Evolutionary conservation across 92 coral and sea anemone genomes (phyloP), one percentile per base, ranked within the genome.

Genomic region (Actinernus sp.): DNA sequence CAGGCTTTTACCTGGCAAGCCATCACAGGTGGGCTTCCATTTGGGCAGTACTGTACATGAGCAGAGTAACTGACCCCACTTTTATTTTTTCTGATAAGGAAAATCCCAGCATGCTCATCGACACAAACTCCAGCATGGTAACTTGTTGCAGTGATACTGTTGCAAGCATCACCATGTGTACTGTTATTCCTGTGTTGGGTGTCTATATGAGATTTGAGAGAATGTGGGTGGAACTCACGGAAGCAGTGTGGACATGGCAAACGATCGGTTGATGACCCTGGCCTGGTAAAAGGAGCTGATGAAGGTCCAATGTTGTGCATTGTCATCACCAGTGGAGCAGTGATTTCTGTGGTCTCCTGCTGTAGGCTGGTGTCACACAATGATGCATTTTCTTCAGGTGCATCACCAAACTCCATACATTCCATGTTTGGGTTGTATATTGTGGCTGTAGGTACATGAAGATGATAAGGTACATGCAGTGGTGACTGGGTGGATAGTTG

Each of bases 1-100:
- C 81, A 73, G 25, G 72, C 12, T 22, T 47, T 65, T 16, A 40
- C 55, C 49, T 67, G 71, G 65, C 82, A 75, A 12, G 12, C 29
- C 44, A 75, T 64, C 20, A 67, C 61, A 31, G 74, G 46, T 13
- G 82, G 65, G 25, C 43, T 32, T 1, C 64, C 61, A 36, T 55
- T 63, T 47, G 61, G 71, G 23, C 71, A 64, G 48, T 63, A 75
- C 53, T 75, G 82, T 43, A 67, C 61, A 65, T 75, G 82, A 27
- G 51, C 19, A 39, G 64, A 67, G 34, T 41, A 67, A 62, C 39
- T 68, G 11, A 65, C 71, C 36, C 83, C 75, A 36, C 74, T 29
- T 1, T 29, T 11, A 38, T 64, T 67, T 45, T 57, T 36, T 23
- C 82, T 53, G 27, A 64, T 19, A 17, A 75, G 14, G 31, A 49